Conservation (phyloP, 2,113 vertebrate species). For the Hylia prasina region DNA sequence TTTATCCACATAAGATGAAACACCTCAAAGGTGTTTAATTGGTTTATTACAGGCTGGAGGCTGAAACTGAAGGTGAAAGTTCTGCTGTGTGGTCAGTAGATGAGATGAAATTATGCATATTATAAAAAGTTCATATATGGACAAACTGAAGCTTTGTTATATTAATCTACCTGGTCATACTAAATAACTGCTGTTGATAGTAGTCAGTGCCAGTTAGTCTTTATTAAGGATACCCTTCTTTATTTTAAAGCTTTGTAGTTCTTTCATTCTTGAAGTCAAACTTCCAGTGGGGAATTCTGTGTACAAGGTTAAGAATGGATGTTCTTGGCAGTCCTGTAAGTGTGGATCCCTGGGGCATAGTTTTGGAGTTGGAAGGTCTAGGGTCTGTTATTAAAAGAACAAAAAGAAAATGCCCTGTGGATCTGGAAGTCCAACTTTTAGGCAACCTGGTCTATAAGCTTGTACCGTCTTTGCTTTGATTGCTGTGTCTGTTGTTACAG, state of each 20-base stretch:
- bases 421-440: background rate
- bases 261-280: background rate
- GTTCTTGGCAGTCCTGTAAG: background rate
- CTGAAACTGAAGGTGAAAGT: background rate
- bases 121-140: background rate
- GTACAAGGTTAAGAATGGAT: background rate
- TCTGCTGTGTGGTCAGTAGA: background rate
- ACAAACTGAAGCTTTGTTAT: background rate
- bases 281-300: background rate
- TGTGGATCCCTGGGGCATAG: background rate
- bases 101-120: background rate
- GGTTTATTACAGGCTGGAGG: background rate
- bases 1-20: background rate
- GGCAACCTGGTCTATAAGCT: background rate
- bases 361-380: background rate
- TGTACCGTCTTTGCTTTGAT: background rate
- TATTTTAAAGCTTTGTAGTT: background rate
- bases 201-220: background rate
- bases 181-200: background rate
- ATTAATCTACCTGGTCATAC: background rate
- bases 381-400: background rate
- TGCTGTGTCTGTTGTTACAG: background rate
- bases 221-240: background rate
- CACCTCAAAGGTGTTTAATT: background rate
- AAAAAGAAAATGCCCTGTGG: background rate